These are phyloP conservation scores for Phataginus tetradactyla DNA, from an alignment of 2,797 vertebrate genomes.

Conservation along the genomic window DNA sequence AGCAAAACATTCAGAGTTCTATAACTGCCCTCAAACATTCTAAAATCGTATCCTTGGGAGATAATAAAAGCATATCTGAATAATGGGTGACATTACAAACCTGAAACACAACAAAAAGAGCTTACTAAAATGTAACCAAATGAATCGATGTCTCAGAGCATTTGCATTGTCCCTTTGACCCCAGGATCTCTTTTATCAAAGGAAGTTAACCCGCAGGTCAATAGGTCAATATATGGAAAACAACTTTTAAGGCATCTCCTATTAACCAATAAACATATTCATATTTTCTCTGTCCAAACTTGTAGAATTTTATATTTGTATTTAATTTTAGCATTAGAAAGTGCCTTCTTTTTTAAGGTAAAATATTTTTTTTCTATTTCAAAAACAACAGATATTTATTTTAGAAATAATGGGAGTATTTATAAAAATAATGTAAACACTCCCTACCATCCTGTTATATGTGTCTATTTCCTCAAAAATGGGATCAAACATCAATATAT, in stretches of 20 bases:
- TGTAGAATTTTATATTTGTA: background rate
- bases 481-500: background rate
- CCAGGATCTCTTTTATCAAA: background rate
- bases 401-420: background rate
- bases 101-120: background rate
- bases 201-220: background rate
- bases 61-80: background rate
- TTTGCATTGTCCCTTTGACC: background rate
- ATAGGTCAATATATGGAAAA: background rate
- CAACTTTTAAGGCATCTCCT: background rate
- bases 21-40: background rate
- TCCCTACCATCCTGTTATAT: background rate
- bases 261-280: background rate
- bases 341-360: background rate
- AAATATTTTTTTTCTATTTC: background rate
- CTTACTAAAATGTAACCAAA: background rate
- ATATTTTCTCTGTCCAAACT: background rate
- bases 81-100: background rate
- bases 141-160: too few species aligned
- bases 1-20: background rate
- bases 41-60: background rate
- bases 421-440: background rate
- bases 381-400: background rate
- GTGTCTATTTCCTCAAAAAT: background rate
- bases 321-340: background rate